Evolutionary conservation across 2,113 vertebrate species (phyloP), one percentile per base, ranked within the genome.

Genomic region (Mormyrus iriodes): DNA sequence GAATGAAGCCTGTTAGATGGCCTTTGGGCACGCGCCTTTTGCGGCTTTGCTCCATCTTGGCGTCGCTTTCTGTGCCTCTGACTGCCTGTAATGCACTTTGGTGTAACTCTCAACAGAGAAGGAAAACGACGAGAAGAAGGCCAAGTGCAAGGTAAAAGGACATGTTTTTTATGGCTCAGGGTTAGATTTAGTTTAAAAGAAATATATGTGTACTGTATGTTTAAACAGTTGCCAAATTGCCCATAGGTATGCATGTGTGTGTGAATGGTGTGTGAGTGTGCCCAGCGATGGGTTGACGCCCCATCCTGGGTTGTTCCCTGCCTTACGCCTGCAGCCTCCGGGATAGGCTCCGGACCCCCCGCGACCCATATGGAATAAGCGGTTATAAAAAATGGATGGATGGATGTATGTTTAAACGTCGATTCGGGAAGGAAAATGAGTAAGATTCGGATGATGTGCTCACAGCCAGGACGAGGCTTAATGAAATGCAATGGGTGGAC

Each of bases 121-220:
- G 84, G 90, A 92, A 0, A 90, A 95, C 5, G 91, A 93, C 83
- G 90, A 46, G 5, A 91, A 91, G 88, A 93, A 93, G 61, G 6
- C 48, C 49, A 92, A 87, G 49, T 84, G 19, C 15, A 95, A 89
- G 93, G 93, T 94, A 94, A 92, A 93, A 93, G 91, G 2, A 3
- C 85, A 55, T 3, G 2, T 39, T 6, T n/a, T 69, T 27, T 35
- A 49, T 42, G 44, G 42, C 55, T 61, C 39, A 69, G 12, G 7
- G 24, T 88, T n/a, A 85, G 39, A 24, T 24, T 84, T 69, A 69
- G n/a, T 31, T 69, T 69, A 12, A 27, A 65, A 65, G n/a, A n/a
- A n/a, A n/a, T n/a, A n/a, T n/a, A n/a, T n/a, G n/a, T n/a, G n/a
- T n/a, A n/a, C n/a, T n/a, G n/a, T n/a, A n/a, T n/a, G n/a, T n/a